Base-by-base conservation (phyloP, 2,888 invertebrate species). In the Aspidapion aeneum region DNA sequence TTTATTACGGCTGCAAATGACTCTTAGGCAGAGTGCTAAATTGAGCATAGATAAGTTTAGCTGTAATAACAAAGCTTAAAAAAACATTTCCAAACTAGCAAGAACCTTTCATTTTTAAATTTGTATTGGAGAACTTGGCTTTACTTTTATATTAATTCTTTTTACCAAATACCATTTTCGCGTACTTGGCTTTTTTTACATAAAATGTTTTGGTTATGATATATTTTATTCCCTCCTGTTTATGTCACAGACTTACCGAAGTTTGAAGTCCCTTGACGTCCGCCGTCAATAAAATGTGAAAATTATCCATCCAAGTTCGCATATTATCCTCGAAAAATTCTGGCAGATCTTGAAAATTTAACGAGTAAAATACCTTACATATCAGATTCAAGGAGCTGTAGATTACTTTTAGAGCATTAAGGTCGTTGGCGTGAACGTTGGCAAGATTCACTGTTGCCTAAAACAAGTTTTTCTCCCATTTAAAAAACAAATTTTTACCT, bases 301-400 rank as follows among this genome's bases (percentile, higher is more conserved):
- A 92, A 74, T 94, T 88, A 0, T 87, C 86, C 97, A 99, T 98
- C 98, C 99, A 99, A 0, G 85, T 86, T 19, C 84, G 83, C 91
- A 99, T 96, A 78, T 98, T 96, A 77, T 99, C 98, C 80, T 99
- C 99, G 78, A 99, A 99, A 82, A 94, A 98, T 82, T 99, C 99
- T 0, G 99, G 99, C 71, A 99, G 82, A 80, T 99, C 99, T 85
- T 99, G 99, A 70, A 90, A 94, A 80, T 98, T 99, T 18, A 99
- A 85, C 0, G 98, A 98, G 80, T 95, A 95, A 83, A 98, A 99
- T 58, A 99, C 93, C 81, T 98, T 97, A 74, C 92, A 90, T 63
- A 96, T 90, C 21, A 97, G 83, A 19, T 92, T 87, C 48, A 98
- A 82, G 0, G 96, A 96, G 61, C 91, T 90, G 74, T 95, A 97